These are phyloP conservation scores for Tachina fera DNA, from an alignment of 2,888 invertebrate species.

Conservation along the genomic window DNA sequence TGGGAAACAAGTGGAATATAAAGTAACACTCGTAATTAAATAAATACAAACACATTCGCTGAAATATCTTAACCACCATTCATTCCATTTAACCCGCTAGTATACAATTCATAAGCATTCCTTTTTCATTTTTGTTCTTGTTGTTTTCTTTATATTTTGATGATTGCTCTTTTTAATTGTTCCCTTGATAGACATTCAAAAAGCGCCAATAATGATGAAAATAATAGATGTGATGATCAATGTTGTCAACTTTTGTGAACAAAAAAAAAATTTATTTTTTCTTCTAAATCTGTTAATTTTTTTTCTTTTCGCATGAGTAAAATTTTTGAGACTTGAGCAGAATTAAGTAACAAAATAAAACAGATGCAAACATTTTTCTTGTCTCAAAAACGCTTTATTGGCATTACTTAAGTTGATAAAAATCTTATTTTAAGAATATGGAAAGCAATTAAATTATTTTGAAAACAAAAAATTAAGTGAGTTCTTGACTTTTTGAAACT, in stretches of 20 bases:
- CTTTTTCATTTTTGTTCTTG: not conserved
- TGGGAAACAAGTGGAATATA: slow-evolving; percentile 37
- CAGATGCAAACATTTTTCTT: not conserved
- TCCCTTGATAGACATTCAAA: slow-evolving; percentile 79
- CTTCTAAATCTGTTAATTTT: too few relatives aligned
- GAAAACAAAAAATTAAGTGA: too few relatives aligned
- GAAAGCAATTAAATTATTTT: too few relatives aligned
- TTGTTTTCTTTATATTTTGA: slow-evolving; percentile 20
- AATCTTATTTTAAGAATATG: too few relatives aligned
- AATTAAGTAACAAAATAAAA: too few relatives aligned
- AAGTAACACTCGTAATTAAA: slow-evolving; percentile 56
- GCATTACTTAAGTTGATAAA: not conserved
- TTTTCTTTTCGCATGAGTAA: too few relatives aligned
- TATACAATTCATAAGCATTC: not conserved
- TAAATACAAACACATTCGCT: slow-evolving; percentile 41
- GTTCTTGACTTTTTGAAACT: too few relatives aligned
- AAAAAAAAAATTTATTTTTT: too few relatives aligned
- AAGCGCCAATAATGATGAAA: slow-evolving; percentile 65
- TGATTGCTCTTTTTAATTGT: slow-evolving; percentile 77
- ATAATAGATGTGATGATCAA: slow-evolving; percentile 63
- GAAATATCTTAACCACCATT: slow-evolving; percentile 22
- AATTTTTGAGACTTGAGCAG: too few relatives aligned
- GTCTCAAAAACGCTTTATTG: not conserved
- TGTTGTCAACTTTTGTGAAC: slow-evolving; percentile 18
- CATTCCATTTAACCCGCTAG: not conserved